A percentile compares a stretch with the other conserved stretches of the same genome.
phyloP scores from a whole-genome alignment of 2,888 invertebrate genomes.

The Acrobasis suavella region DNA sequence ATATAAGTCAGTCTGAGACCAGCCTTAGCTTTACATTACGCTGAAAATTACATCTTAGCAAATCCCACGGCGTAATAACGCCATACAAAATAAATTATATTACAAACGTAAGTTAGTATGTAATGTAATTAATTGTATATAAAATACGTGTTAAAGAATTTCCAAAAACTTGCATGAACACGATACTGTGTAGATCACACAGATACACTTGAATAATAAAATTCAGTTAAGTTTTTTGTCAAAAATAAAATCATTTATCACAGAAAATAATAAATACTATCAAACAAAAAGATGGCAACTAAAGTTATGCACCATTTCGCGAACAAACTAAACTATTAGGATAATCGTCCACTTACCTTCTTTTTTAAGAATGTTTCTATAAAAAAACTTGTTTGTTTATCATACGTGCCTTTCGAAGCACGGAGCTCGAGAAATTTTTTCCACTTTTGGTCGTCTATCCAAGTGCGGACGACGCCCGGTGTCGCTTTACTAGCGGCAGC shows the following conservation, averaged over 20 bases:
- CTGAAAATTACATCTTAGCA: conserved; percentile 21
- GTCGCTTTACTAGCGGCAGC: too few species aligned
- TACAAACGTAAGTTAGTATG: conserved; percentile 24
- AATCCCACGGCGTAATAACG: conserved; percentile 16
- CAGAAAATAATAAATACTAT: conserved; percentile 79
- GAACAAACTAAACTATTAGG: conserved; percentile 39
- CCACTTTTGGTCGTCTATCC: too few species aligned
- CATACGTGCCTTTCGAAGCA: too few species aligned
- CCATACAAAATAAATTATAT: conserved; percentile 19
- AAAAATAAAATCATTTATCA: conserved; percentile 64
- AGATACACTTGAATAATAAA: conserved; percentile 16
- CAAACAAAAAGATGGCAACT: conserved; percentile 73
- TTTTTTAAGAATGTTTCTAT: background rate
- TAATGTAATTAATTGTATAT: conserved; percentile 18
- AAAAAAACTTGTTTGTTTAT: too few species aligned
- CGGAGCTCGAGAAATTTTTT: too few species aligned
- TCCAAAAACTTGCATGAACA: conserved; percentile 17
- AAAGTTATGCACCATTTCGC: conserved; percentile 65
- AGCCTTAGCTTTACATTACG: background rate
- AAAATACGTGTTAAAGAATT: conserved; percentile 24
- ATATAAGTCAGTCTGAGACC: background rate
- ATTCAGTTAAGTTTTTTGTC: conserved; percentile 20
- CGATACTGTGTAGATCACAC: conserved; percentile 9
- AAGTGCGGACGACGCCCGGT: too few species aligned
- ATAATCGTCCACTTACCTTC: conserved; percentile 1